Conservation (phyloP, 2,888 invertebrate species). For the Pterostichus niger region DNA sequence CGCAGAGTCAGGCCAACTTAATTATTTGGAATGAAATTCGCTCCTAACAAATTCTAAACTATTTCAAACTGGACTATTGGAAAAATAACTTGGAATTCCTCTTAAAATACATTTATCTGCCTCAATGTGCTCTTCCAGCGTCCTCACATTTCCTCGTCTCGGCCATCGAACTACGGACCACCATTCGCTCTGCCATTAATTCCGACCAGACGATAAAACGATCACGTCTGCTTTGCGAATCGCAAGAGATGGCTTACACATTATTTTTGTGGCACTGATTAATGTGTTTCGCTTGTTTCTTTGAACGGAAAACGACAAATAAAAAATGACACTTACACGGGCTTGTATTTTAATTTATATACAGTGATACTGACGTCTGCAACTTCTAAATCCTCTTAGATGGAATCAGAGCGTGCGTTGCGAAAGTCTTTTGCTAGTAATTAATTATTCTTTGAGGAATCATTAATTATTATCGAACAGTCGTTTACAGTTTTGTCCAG, state of each 20-base stretch:
- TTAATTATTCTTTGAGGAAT: conserved; percentile 9
- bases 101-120: conserved; percentile 7
- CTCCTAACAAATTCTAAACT: too few relatives aligned
- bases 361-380: conserved; percentile 17
- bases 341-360: conserved; percentile 38
- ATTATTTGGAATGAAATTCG: too few relatives aligned
- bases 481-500: background rate
- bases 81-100: background rate
- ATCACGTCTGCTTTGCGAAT: conserved; percentile 45
- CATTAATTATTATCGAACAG: conserved; percentile 2
- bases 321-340: conserved; percentile 48
- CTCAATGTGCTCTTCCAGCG: background rate
- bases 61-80: background rate
- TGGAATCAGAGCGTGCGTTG: background rate
- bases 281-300: conserved; percentile 55
- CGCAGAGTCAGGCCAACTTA: too few relatives aligned
- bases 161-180: conserved; percentile 9
- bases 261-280: conserved; percentile 64
- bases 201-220: conserved; percentile 45
- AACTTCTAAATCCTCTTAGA: conserved; percentile 8
- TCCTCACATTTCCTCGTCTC: conserved; percentile 18
- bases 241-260: conserved; percentile 56
- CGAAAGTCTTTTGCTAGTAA: background rate
- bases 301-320: conserved; percentile 37
- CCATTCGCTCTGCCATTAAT: conserved; percentile 38